Percentiles rank a stretch among this genome's conserved stretches.
Evolutionary conservation across 2,113 vertebrate species (phyloP).

Genomic region (Ictalurus punctatus): DNA sequence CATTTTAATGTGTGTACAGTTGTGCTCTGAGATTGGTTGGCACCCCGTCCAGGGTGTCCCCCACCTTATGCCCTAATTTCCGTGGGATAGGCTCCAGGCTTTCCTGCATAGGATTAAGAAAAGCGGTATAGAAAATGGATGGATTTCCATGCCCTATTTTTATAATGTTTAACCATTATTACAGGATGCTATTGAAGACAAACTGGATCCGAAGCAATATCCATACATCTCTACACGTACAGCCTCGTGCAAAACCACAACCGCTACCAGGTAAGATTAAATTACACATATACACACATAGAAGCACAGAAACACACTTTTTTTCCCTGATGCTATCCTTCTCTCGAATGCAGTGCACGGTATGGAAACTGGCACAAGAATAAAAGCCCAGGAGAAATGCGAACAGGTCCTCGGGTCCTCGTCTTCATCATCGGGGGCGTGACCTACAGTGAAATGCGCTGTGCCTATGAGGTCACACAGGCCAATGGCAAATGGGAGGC

Average conservation of each 20-base stretch:
- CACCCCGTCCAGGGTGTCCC: no score
- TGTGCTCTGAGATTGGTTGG: no score
- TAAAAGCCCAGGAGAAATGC: constrained; percentile 90
- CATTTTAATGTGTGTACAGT: no score
- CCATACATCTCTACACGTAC: constrained; percentile 95
- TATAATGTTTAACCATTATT: background rate
- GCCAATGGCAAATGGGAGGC: constrained; percentile 98
- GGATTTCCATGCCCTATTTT: background rate
- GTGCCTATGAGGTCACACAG: constrained; percentile 96
- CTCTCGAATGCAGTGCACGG: constrained; percentile 77
- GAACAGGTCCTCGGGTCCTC: constrained; percentile 91
- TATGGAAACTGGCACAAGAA: constrained; percentile 99
- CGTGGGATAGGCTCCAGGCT: no score
- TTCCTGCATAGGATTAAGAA: no score
- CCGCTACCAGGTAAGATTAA: constrained; percentile 83
- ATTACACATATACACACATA: background rate
- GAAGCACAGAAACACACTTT: constrained; percentile 6
- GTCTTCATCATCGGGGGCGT: constrained; percentile 94
- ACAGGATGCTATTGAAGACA: constrained; percentile 95
- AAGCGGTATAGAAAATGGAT: no score
- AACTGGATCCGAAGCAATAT: constrained; percentile 93
- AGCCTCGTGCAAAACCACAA: constrained; percentile 84
- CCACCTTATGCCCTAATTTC: no score
- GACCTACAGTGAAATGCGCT: constrained; percentile 95
- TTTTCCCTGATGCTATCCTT: background rate